Base-by-base conservation (phyloP, 2,113 vertebrate species). In the Leuciscus idus region DNA sequence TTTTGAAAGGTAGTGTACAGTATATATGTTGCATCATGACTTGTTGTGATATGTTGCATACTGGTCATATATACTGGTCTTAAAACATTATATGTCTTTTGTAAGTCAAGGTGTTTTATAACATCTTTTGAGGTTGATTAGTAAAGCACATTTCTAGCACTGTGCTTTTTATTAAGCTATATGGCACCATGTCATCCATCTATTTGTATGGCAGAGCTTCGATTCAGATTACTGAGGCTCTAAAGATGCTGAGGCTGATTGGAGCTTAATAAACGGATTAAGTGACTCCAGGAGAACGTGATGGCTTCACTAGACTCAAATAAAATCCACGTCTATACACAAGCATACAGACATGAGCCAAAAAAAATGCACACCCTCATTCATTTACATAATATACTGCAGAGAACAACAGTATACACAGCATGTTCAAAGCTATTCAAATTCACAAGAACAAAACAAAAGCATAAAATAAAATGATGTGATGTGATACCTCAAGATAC, bases 191-290 rank as follows among this genome's bases (percentile, higher is more conserved):
- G 46, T 80, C 33, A 85, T 80, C 61, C 64, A 70, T 78, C 26
- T 78, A 77, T 70, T 85, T 57, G 61, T 85, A 79, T 59, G 64
- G 48, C 30, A 57, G 43, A 76, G 19, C 50, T 90, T 81, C 59
- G 72, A 89, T 79, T 81, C 86, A 80, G 81, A 52, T 76, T 57
- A 59, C 59, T 55, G 83, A 73, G 72, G 62, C 72, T 78, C 68
- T 82, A 39, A 64, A 88, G 86, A 88, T 73, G 33, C 68, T 50
- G 81, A 57, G 83, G 66, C 74, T 83, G 87, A 89, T 86, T 87
- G 82, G 43, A 85, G 84, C 82, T 86, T 87, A 87, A 50, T 61
- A 72, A 30, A 61, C 21, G 11, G 74, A 82, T 85, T 87, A 85
- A 85, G 81, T 46, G 9, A 81, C 26, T 64, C 39, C 70, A 28